phyloP scores from a whole-genome alignment of 2,113 vertebrate genomes.

The Onychostoma macrolepis region DNA sequence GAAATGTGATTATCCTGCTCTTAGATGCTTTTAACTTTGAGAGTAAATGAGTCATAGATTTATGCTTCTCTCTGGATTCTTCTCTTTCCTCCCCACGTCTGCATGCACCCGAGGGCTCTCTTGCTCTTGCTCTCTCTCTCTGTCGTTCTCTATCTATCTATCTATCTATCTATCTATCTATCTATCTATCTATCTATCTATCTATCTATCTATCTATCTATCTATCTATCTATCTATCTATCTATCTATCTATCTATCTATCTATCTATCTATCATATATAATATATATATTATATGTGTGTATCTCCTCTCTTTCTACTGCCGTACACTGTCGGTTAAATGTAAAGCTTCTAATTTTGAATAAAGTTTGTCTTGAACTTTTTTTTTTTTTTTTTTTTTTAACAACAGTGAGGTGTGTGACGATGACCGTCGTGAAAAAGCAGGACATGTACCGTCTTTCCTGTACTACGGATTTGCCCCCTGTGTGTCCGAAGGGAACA shows the following conservation, averaged over 20 bases:
- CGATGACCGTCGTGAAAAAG: not conserved
- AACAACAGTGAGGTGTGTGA: not conserved
- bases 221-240: not conserved
- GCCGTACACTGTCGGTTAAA: not conserved
- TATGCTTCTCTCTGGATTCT: slow-evolving; percentile 32
- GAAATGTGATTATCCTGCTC: slow-evolving; percentile 67
- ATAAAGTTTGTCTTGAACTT: slow-evolving; percentile 1
- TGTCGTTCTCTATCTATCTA: not conserved
- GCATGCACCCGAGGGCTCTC: slow-evolving; percentile 23
- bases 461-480: slow-evolving; percentile 35
- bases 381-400: not conserved
- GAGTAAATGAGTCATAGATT: slow-evolving; percentile 51
- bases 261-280: not conserved
- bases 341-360: not conserved
- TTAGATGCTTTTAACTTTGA: slow-evolving; percentile 62
- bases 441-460: slow-evolving; percentile 37
- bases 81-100: not conserved
- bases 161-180: not conserved
- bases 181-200: not conserved
- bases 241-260: not conserved
- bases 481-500: slow-evolving; percentile 55
- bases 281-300: too few species aligned
- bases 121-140: not conserved
- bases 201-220: not conserved
- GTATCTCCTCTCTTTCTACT: not conserved